phyloP scores from a whole-genome alignment of 64 coral and sea anemone genomes.

The Porites australiensis region DNA sequence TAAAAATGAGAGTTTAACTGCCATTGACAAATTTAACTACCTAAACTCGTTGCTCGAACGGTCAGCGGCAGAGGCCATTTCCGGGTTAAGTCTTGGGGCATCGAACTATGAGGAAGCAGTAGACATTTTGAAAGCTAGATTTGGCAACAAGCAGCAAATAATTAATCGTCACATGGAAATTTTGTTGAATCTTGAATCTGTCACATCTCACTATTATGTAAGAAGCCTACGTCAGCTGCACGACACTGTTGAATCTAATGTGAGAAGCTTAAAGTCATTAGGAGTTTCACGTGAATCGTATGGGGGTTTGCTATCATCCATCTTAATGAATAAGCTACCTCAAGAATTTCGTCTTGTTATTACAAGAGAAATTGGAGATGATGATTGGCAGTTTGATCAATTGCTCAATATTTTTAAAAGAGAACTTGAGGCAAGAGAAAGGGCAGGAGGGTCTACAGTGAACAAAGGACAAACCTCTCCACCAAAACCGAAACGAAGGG shows the following conservation, averaged over 20 bases:
- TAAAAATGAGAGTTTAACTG: slow-evolving; percentile 30
- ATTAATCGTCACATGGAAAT: slow-evolving; percentile 70
- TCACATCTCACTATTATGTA: slow-evolving; percentile 5
- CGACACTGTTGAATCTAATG: slow-evolving; percentile 48
- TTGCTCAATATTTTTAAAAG: slow-evolving; percentile 3
- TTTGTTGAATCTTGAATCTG: slow-evolving; percentile 18
- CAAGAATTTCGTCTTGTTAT: slow-evolving; percentile 6
- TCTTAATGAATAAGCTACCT: slow-evolving; percentile 37
- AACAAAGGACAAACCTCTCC: neutral
- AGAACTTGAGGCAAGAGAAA: slow-evolving; percentile 54
- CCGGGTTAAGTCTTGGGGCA: slow-evolving; percentile 19
- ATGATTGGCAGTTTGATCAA: slow-evolving; percentile 15
- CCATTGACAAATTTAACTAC: slow-evolving; percentile 77
- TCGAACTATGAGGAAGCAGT: slow-evolving; percentile 50
- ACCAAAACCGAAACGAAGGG: neutral
- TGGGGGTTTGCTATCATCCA: slow-evolving; percentile 33
- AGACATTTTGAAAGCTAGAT: slow-evolving; percentile 30
- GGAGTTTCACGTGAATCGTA: slow-evolving; percentile 34
- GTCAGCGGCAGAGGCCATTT: slow-evolving; percentile 50
- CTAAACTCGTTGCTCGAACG: slow-evolving; percentile 45
- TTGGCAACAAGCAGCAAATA: slow-evolving; percentile 64
- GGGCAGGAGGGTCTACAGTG: neutral
- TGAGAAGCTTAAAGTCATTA: slow-evolving; percentile 42
- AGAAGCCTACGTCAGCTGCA: slow-evolving; percentile 41
- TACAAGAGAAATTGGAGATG: slow-evolving; percentile 9